Conservation (phyloP, 2,888 invertebrate species). For the Tinea pellionella region DNA sequence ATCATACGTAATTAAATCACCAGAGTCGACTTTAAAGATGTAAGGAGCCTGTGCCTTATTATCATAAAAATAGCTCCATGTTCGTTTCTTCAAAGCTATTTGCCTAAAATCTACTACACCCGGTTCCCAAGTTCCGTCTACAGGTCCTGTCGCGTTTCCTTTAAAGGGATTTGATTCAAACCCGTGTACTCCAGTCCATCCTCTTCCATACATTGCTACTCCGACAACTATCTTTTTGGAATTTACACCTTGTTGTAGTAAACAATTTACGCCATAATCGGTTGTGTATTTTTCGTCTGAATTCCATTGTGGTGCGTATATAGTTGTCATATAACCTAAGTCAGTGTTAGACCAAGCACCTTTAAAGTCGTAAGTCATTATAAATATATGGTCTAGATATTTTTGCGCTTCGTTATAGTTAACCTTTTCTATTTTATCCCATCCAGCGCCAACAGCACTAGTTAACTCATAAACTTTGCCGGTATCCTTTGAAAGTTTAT, state of each 20-base stretch:
- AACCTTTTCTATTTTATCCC: slow-evolving; percentile 63
- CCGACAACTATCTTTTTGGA: slow-evolving; percentile 58
- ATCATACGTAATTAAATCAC: slow-evolving; percentile 56
- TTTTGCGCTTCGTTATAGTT: slow-evolving; percentile 55
- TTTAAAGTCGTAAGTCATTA: slow-evolving; percentile 63
- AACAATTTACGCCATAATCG: slow-evolving; percentile 56
- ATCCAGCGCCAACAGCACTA: slow-evolving; percentile 60
- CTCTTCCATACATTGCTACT: slow-evolving; percentile 61
- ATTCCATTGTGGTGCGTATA: slow-evolving; percentile 56
- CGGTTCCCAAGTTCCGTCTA: slow-evolving; percentile 61
- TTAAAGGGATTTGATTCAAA: slow-evolving; percentile 54
- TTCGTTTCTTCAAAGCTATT: slow-evolving; percentile 46
- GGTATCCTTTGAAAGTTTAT: slow-evolving; percentile 48
- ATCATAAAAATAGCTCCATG: slow-evolving; percentile 59
- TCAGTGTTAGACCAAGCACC: slow-evolving; percentile 62
- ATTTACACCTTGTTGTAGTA: slow-evolving; percentile 55
- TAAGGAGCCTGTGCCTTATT: slow-evolving; percentile 57
- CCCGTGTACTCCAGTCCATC: slow-evolving; percentile 56
- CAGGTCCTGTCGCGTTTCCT: slow-evolving; percentile 52
- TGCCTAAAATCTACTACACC: slow-evolving; percentile 61
- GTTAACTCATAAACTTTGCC: slow-evolving; percentile 58
- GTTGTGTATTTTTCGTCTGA: slow-evolving; percentile 59
- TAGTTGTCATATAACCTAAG: slow-evolving; percentile 50
- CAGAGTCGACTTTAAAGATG: slow-evolving; percentile 49
- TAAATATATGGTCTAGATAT: slow-evolving; percentile 62